A percentile compares a stretch with the other conserved stretches of the same genome.
Conservation (phyloP, 1,140 invertebrate species). For the Drosophila miranda region DNA sequence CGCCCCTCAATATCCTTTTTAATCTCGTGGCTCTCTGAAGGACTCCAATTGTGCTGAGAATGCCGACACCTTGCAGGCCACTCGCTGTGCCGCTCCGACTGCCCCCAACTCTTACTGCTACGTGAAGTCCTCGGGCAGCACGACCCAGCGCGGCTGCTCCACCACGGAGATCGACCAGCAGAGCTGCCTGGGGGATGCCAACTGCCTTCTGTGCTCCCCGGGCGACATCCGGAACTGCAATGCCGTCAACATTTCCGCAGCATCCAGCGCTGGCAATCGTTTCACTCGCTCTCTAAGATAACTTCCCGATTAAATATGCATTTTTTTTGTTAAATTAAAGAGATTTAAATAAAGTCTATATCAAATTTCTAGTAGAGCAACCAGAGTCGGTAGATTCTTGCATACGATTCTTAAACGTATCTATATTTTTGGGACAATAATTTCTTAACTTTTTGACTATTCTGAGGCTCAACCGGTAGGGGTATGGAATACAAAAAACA, state of each 20-base stretch:
- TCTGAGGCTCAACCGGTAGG: too few species aligned
- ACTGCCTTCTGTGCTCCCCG: slow-evolving; percentile 66
- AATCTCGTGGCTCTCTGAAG: slow-evolving; percentile 6
- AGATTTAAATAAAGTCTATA: too few species aligned
- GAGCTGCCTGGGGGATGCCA: slow-evolving; percentile 61
- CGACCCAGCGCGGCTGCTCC: slow-evolving; percentile 60
- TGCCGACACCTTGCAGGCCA: slow-evolving; percentile 29
- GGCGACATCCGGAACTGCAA: slow-evolving; percentile 68
- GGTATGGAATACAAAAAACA: too few species aligned
- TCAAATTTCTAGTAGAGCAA: too few species aligned
- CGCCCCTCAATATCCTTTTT: background rate
- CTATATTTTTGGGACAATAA: too few species aligned
- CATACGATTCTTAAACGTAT: too few species aligned
- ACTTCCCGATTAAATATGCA: background rate
- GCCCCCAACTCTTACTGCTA: slow-evolving; percentile 74
- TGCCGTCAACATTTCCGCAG: slow-evolving; percentile 41
- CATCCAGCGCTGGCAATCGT: slow-evolving; percentile 41
- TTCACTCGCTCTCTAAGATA: slow-evolving; percentile 55
- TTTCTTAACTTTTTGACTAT: too few species aligned
- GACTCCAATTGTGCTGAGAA: slow-evolving; percentile 59
- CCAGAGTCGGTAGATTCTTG: too few species aligned
- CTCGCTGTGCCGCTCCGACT: slow-evolving; percentile 57
- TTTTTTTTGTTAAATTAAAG: slow-evolving; percentile 1
- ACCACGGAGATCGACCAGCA: slow-evolving; percentile 62
- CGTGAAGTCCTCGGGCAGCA: slow-evolving; percentile 51